These are phyloP conservation scores for Prochilodus magdalenae DNA, from an alignment of 2,113 vertebrate genomes.

Conservation along the genomic window DNA sequence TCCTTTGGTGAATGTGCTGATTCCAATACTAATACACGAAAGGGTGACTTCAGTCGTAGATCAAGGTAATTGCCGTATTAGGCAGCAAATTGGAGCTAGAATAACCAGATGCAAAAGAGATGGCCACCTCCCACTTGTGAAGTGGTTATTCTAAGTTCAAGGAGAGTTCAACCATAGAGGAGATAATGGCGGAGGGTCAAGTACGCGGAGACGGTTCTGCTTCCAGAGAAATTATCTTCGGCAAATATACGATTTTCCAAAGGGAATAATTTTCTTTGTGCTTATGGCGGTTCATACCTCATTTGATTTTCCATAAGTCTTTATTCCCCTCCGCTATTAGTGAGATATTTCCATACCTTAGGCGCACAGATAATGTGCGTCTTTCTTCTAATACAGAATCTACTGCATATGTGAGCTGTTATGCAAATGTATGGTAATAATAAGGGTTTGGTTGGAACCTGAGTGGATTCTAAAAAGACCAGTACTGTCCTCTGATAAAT, in stretches of 20 bases:
- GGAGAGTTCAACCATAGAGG: conserved; percentile 97
- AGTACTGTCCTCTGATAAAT: conserved; percentile 32
- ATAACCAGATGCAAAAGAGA: conserved; percentile 98
- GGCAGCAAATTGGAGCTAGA: conserved; percentile 94
- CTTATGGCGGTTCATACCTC: conserved; percentile 93
- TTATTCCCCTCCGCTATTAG: conserved; percentile 80
- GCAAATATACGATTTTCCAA: conserved; percentile 94
- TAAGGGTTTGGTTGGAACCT: conserved; percentile 58
- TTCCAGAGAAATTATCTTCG: conserved; percentile 89
- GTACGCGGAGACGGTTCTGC: conserved; percentile 85
- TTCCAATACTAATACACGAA: conserved; percentile 85
- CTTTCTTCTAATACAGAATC: conserved; percentile 35
- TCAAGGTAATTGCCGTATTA: conserved; percentile 96
- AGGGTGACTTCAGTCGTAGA: conserved; percentile 86
- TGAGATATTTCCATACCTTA: conserved; percentile 74
- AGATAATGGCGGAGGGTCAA: conserved; percentile 87
- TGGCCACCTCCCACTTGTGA: conserved; percentile 81
- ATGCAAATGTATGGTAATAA: conserved; percentile 63
- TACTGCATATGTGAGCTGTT: conserved; percentile 58
- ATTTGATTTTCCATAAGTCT: conserved; percentile 89
- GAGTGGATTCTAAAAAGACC: conserved; percentile 32
- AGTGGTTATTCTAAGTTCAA: conserved; percentile 92
- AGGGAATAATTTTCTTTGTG: conserved; percentile 91
- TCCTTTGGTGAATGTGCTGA: conserved; percentile 85
- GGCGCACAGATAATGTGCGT: conserved; percentile 73